Conservation (phyloP, 2,797 vertebrate species). For the Yasuhikotakia modesta region DNA sequence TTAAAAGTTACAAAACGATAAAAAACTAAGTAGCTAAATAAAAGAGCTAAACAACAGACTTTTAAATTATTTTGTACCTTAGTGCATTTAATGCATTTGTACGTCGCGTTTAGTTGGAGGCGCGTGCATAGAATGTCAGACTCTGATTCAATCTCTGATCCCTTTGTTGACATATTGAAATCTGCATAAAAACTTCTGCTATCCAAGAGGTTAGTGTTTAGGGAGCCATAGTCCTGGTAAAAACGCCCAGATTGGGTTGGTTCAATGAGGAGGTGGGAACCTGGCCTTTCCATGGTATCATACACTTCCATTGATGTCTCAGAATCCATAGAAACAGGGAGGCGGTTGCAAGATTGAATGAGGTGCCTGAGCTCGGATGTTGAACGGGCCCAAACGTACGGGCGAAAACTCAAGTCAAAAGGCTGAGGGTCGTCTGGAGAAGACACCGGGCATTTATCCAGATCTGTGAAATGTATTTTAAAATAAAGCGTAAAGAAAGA, state of each 20-base stretch:
- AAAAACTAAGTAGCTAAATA: neutral
- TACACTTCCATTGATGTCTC: conserved; percentile 27
- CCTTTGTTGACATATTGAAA: conserved; percentile 70
- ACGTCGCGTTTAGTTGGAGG: conserved; percentile 84
- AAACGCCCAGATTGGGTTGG: conserved; percentile 59
- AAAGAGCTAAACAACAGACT: neutral
- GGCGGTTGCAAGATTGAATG: conserved; percentile 73
- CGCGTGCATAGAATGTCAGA: conserved; percentile 84
- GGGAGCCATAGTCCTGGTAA: conserved; percentile 65
- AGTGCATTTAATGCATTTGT: conserved; percentile 94
- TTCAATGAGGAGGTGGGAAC: conserved; percentile 69
- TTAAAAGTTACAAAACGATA: neutral
- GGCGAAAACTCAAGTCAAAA: conserved; percentile 85
- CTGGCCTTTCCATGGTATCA: conserved; percentile 70
- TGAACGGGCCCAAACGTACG: conserved; percentile 86
- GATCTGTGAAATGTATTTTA: conserved; percentile 69
- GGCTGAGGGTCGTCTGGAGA: conserved; percentile 84
- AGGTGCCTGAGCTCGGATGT: conserved; percentile 81
- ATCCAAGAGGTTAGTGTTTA: conserved; percentile 62
- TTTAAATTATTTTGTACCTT: conserved; percentile 79
- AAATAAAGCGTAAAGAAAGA: neutral
- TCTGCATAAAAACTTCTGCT: conserved; percentile 72
- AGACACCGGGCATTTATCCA: conserved; percentile 85
- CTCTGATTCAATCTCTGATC: conserved; percentile 76
- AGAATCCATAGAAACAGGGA: conserved; percentile 25